These are phyloP conservation scores for Cryptocephalus moraei DNA, from an alignment of 2,888 invertebrate species.

Conservation along the genomic window DNA sequence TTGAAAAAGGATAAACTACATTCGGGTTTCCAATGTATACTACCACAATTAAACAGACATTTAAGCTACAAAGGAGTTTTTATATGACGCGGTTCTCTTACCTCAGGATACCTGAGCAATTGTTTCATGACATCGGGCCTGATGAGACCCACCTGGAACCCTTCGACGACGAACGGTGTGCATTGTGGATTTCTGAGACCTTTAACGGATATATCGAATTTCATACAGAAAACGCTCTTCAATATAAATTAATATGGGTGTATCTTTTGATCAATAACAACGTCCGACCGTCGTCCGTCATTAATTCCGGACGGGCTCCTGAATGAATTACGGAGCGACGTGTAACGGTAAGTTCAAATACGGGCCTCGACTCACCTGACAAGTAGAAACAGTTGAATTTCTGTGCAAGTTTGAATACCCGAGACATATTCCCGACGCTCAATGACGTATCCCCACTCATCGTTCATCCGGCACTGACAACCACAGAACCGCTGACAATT, in stretches of 20 bases:
- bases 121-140: constrained; percentile 75
- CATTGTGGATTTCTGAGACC: constrained; percentile 70
- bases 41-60: no score
- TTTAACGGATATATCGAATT: constrained; percentile 26
- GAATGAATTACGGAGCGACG: constrained; percentile 8
- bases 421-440: constrained; percentile 43
- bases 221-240: constrained; percentile 2
- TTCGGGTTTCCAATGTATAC: no score
- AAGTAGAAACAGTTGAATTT: constrained; percentile 86
- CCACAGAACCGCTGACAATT: no score
- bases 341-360: constrained; percentile 1
- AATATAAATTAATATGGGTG: constrained; percentile 14
- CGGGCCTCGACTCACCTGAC: constrained; percentile 51
- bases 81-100: constrained; percentile 27
- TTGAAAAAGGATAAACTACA: no score
- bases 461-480: constrained; percentile 1
- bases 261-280: constrained; percentile 21
- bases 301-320: constrained; percentile 8
- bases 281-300: background rate
- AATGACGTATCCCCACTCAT: constrained; percentile 18
- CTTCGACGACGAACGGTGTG: constrained; percentile 80
- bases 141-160: constrained; percentile 81
- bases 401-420: constrained; percentile 68
- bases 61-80: no score
- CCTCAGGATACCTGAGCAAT: constrained; percentile 72